These are phyloP conservation scores for Paracentrotus lividus DNA, from an alignment of 53 echinoderm and acorn worm genomes.

Conservation along the genomic window DNA sequence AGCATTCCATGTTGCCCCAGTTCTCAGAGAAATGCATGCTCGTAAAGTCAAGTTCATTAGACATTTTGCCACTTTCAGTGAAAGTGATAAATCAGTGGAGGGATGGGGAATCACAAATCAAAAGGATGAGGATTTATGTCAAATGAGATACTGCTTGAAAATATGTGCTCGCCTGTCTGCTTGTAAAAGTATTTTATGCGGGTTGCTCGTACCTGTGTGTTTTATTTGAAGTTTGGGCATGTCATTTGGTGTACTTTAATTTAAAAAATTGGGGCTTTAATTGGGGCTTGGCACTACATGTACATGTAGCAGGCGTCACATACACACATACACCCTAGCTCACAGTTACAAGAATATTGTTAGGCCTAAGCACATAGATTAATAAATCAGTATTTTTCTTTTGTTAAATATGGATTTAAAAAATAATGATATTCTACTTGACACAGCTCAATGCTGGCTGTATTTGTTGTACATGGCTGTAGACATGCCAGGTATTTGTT, in stretches of 20 bases:
- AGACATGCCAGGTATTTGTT: background rate
- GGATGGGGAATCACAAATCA: background rate
- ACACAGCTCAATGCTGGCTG: no score
- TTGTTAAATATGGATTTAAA: no score
- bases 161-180: background rate
- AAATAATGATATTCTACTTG: no score
- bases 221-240: background rate
- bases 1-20: background rate
- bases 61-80: slow-evolving; percentile 7
- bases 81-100: background rate
- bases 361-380: no score
- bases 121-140: background rate
- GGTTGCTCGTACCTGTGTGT: background rate
- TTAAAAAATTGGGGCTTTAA: background rate
- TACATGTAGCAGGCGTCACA: background rate
- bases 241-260: no score
- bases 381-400: no score
- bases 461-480: no score
- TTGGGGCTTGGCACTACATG: background rate
- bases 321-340: background rate
- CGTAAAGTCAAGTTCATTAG: background rate
- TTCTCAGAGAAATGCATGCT: background rate
- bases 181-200: background rate
- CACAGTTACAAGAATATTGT: no score
- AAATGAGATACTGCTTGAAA: background rate